Evolutionary conservation across 2,797 vertebrate species (phyloP).

Genomic region (Petrocephalus schoutedeni): DNA sequence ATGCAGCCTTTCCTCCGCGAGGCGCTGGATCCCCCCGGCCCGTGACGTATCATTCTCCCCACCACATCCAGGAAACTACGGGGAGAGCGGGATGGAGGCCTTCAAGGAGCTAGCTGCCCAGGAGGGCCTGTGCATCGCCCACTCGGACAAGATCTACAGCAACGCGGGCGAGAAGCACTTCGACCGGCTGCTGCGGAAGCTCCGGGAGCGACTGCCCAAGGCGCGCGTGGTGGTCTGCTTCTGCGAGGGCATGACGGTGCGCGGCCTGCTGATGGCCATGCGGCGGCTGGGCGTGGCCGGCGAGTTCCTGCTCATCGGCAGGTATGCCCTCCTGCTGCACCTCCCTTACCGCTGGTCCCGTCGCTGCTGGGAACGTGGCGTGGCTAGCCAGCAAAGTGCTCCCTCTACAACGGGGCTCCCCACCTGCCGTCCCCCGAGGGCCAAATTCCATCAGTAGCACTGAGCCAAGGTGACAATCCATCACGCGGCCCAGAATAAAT

Average conservation of each 20-base stretch:
- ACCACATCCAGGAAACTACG: slow-evolving; percentile 65
- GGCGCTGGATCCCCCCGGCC: background rate
- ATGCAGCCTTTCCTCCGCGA: background rate
- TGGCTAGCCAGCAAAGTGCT: background rate
- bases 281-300: slow-evolving; percentile 65
- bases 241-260: slow-evolving; percentile 75
- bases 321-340: slow-evolving; percentile 47
- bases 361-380: background rate
- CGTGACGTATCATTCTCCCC: background rate
- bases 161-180: slow-evolving; percentile 74
- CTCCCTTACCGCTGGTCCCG: background rate
- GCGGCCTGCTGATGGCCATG: slow-evolving; percentile 73
- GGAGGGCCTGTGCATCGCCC: slow-evolving; percentile 74
- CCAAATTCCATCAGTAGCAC: background rate
- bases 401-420: background rate
- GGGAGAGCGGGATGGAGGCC: slow-evolving; percentile 76
- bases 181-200: slow-evolving; percentile 69
- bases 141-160: slow-evolving; percentile 79
- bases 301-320: slow-evolving; percentile 71
- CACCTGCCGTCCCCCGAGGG: background rate
- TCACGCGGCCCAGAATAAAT: background rate
- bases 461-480: background rate
- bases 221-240: slow-evolving; percentile 76
- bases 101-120: slow-evolving; percentile 74
- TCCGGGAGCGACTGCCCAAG: slow-evolving; percentile 69